Base-by-base conservation (phyloP, 2,797 vertebrate species). In the Hoplostethus atlanticus region DNA sequence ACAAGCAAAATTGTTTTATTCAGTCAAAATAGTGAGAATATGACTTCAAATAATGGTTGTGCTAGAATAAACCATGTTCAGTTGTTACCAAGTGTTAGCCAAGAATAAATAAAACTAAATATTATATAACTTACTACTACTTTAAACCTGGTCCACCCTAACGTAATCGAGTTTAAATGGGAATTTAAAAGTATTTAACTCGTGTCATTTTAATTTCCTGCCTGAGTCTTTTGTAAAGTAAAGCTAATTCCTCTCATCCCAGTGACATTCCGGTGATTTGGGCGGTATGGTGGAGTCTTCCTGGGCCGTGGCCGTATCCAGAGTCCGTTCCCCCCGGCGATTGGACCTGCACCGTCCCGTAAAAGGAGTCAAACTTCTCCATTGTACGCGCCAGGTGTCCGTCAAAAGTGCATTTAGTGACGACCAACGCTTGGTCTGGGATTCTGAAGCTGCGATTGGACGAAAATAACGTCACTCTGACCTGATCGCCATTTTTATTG, bases 281-380 rank as follows among this genome's bases (percentile, higher is more conserved):
- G 80, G 57, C 80, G 76, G 72, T 47, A 17, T 11, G 25, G 50
- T 74, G 81, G 75, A 71, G 88, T 88, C 76, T 88, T 91, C 80
- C 84, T 71, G 82, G 84, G 74, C 74, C 50, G 72, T 68, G 71
- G 30, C 77, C 69, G 82, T 57, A 56, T 66, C 55, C 61, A 70
- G 51, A 77, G 51, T 11, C n/a, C 25, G 17, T 69, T 56, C 76
- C 80, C 56, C 10, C 30, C 73, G 64, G 55, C 75, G 7, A 93
- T 92, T 92, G 93, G 91, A 77, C 80, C 71, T 30, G 53, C 61
- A 72, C 47, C 12, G 86, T 77, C 79, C 93, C 92, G 84, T 93
- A 94, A 83, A 95, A 93, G 93, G 93, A 92, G 80, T 90, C 79
- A 92, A 93, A 92, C 83, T 75, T 82, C 64, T 84, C 80, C 79